Evolutionary conservation across 2,113 vertebrate genomes (phyloP).

Genomic region (Todiramphus chloris): DNA sequence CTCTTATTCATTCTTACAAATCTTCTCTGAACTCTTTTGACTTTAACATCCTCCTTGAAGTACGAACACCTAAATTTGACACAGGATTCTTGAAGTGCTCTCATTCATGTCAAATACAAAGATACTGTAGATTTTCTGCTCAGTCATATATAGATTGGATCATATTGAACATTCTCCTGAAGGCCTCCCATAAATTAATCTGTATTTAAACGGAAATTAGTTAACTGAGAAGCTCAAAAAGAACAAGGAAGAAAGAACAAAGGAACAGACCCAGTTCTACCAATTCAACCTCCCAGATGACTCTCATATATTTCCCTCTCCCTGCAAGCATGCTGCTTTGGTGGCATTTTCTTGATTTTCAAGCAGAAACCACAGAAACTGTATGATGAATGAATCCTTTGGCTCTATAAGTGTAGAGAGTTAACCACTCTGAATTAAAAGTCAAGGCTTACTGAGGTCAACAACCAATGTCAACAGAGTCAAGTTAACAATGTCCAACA

Average conservation of each 20-base stretch:
- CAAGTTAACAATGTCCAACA: rapidly evolving
- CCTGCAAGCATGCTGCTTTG: rapidly evolving
- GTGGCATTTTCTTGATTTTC: not conserved
- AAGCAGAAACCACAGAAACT: not conserved
- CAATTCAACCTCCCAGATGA: not conserved
- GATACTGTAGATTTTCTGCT: not conserved
- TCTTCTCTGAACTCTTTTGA: not conserved
- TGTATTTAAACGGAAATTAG: not conserved
- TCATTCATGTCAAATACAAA: not conserved
- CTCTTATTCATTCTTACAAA: not conserved
- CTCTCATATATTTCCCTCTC: rapidly evolving
- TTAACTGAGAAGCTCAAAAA: not conserved
- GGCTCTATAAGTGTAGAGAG: not conserved
- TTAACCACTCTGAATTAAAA: not conserved
- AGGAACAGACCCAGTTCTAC: not conserved
- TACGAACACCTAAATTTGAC: not conserved
- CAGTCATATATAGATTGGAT: not conserved
- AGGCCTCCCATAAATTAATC: not conserved
- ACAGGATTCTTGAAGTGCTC: not conserved
- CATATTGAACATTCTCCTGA: not conserved
- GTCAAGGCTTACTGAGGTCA: not conserved
- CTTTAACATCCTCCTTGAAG: not conserved
- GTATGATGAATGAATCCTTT: not conserved
- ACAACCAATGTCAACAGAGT: not conserved
- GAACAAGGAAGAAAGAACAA: not conserved